Evolutionary conservation across 2,113 vertebrate species (phyloP).

Genomic region (Pseudorasbora parva): DNA sequence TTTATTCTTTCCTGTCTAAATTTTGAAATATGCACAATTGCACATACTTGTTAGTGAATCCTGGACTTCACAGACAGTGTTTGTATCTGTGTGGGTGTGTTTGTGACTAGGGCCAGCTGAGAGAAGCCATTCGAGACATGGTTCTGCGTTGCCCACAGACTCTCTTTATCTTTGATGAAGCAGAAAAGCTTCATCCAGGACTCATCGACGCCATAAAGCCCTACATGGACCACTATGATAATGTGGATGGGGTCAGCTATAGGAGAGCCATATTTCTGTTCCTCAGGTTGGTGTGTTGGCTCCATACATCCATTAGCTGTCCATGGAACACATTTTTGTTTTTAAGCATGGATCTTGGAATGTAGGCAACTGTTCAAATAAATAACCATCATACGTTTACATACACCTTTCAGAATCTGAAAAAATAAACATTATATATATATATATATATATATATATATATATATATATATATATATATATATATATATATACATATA

Average conservation of each 20-base stretch:
- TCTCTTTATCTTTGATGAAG: slow-evolving; percentile 93
- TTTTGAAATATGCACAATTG: neutral
- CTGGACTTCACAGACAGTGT: neutral
- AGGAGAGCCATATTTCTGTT: slow-evolving; percentile 87
- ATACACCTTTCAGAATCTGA: no score
- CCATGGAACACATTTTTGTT: no score
- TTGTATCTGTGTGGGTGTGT: slow-evolving; percentile 18
- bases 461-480: no score
- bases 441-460: no score
- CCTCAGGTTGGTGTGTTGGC: slow-evolving; percentile 83
- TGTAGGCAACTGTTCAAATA: no score
- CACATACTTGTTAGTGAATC: neutral
- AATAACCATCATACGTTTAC: no score
- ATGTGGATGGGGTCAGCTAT: slow-evolving; percentile 66
- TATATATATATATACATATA: no score
- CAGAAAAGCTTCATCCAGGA: slow-evolving; percentile 87
- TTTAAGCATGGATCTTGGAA: no score
- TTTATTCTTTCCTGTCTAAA: neutral
- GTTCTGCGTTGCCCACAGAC: slow-evolving; percentile 83
- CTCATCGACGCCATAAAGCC: slow-evolving; percentile 87
- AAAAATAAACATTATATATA: no score
- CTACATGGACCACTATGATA: slow-evolving; percentile 77
- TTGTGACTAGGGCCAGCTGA: slow-evolving; percentile 80
- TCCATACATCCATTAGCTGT: no score
- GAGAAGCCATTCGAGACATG: slow-evolving; percentile 78